These are phyloP conservation scores for Malurus cyaneus DNA, from an alignment of 2,113 vertebrate genomes.

Conservation along the genomic window DNA sequence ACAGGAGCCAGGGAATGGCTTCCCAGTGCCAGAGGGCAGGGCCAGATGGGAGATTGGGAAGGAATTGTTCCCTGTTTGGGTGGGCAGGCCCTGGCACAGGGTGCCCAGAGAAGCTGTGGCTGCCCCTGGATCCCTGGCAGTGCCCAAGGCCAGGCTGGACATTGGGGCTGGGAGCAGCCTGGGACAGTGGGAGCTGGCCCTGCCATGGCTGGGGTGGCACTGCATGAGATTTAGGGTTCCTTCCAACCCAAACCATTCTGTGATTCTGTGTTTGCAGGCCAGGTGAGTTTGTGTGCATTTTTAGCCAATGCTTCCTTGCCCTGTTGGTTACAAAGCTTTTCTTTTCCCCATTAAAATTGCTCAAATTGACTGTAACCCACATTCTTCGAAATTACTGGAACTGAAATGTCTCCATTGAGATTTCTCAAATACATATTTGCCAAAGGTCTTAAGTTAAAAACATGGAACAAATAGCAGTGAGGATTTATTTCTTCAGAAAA, in stretches of 20 bases:
- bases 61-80: neutral
- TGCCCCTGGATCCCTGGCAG: neutral
- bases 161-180: neutral
- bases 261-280: neutral
- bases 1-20: neutral
- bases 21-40: neutral
- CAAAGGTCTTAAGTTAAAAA: neutral
- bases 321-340: neutral
- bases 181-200: neutral
- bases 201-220: neutral
- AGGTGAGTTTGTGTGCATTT: neutral
- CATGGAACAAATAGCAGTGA: neutral
- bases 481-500: neutral
- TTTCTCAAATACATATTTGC: neutral
- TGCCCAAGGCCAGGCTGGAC: neutral
- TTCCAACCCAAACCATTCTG: accelerated
- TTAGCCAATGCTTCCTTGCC: neutral
- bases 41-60: neutral
- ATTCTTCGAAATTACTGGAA: neutral
- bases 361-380: neutral
- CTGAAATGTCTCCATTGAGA: neutral
- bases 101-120: neutral
- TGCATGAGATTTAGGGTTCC: accelerated
- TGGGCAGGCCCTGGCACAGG: neutral
- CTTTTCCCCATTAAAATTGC: neutral